Conservation (phyloP, 1,140 invertebrate genomes). For the Stegodyphus mimosarum region DNA sequence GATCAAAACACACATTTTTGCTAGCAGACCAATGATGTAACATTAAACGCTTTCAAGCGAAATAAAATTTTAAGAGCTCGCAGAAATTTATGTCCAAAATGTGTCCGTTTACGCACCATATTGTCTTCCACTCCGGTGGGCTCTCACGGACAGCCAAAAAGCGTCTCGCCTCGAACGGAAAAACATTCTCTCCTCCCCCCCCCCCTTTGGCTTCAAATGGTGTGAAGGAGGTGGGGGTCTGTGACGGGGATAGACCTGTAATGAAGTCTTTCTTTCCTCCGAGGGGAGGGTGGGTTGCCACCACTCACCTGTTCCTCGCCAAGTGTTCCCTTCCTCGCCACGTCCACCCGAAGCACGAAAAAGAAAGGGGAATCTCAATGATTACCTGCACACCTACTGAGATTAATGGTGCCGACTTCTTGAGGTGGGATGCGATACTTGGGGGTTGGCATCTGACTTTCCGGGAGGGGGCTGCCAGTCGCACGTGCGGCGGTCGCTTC, state of each 20-base stretch:
- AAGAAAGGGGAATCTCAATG: conserved; percentile 33
- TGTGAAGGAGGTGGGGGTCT: conserved; percentile 48
- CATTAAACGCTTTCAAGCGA: no score
- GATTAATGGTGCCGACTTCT: conserved; percentile 58
- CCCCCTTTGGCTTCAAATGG: background rate
- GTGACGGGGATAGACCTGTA: conserved; percentile 51
- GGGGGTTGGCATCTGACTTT: conserved; percentile 17
- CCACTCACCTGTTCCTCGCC: conserved; percentile 27
- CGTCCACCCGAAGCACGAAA: background rate
- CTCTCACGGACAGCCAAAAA: background rate
- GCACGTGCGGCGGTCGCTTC: conserved; percentile 52
- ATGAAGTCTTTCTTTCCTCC: conserved; percentile 56
- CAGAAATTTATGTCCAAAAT: no score
- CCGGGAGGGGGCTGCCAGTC: conserved; percentile 11
- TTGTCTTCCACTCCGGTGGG: background rate
- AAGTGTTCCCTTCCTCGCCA: background rate
- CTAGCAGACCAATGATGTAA: no score
- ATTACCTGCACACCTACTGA: conserved; percentile 59
- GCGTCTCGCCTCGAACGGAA: background rate
- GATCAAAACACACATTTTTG: no score
- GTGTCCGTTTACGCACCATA: background rate
- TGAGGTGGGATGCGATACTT: conserved; percentile 49
- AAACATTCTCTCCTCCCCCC: background rate
- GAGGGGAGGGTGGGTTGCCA: conserved; percentile 12
- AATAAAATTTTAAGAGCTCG: no score